These are phyloP conservation scores for Atrichornis clamosus DNA, from an alignment of 2,113 vertebrate genomes.

Conservation along the genomic window DNA sequence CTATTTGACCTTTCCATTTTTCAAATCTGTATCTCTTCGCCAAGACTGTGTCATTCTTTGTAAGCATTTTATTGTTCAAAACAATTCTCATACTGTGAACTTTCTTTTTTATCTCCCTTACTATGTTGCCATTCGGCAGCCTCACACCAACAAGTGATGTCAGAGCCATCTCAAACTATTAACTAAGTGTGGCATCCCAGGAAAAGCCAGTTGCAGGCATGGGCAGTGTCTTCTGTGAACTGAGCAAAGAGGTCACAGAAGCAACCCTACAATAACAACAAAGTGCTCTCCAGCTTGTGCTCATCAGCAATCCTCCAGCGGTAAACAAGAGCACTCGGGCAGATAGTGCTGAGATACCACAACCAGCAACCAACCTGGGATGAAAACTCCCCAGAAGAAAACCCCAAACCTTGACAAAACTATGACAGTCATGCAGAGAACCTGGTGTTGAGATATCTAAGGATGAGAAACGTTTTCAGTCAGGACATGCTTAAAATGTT, in stretches of 20 bases:
- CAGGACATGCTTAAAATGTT: background rate
- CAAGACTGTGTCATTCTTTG: conserved; percentile 39
- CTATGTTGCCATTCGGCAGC: background rate
- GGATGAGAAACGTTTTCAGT: background rate
- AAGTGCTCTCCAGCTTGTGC: background rate
- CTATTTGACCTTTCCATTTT: conserved; percentile 47
- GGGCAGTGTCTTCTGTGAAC: background rate
- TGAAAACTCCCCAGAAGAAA: background rate
- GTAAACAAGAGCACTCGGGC: background rate
- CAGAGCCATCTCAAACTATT: background rate
- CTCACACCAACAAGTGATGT: background rate
- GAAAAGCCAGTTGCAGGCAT: background rate
- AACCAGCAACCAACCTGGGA: background rate
- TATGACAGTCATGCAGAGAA: background rate
- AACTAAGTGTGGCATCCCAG: background rate
- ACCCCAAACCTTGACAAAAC: background rate
- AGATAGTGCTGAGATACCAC: background rate
- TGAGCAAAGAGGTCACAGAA: background rate
- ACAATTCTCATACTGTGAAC: background rate
- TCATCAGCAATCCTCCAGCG: background rate
- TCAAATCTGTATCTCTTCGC: conserved; percentile 18
- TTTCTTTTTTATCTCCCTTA: background rate
- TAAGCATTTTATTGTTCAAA: conserved; percentile 53
- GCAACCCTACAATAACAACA: background rate
- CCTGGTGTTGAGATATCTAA: background rate